Conservation (phyloP, 2,888 invertebrate species). For the Nudaria mundana region DNA sequence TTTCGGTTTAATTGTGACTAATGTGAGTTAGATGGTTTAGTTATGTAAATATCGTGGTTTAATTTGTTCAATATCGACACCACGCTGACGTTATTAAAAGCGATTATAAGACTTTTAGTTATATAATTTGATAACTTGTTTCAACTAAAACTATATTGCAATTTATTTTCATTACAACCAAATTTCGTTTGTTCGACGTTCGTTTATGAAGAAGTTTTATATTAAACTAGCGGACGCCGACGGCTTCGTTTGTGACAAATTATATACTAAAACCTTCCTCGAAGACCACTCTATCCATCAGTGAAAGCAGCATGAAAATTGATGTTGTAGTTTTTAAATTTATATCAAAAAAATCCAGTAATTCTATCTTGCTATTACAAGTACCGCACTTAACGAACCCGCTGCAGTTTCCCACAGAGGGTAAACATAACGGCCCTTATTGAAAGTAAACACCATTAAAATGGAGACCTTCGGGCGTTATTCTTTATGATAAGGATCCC, state of each 20-base stretch:
- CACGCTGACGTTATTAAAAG: too few relatives aligned
- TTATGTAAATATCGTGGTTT: slow-evolving; percentile 11
- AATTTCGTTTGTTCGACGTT: too few relatives aligned
- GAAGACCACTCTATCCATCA: too few relatives aligned
- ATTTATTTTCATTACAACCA: not conserved
- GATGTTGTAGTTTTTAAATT: too few relatives aligned
- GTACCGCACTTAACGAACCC: slow-evolving; percentile 20
- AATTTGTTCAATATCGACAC: not conserved
- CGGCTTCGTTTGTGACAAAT: too few relatives aligned
- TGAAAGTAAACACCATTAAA: slow-evolving; percentile 70
- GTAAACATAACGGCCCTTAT: slow-evolving; percentile 50
- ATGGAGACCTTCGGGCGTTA: slow-evolving; percentile 41
- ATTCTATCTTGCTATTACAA: not conserved
- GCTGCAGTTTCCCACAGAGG: slow-evolving; percentile 45
- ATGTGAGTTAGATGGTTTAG: slow-evolving; percentile 31
- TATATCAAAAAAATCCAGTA: not conserved
- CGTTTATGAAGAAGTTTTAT: too few relatives aligned
- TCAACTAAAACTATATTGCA: too few relatives aligned
- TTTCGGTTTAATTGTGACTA: slow-evolving; percentile 40
- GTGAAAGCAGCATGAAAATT: too few relatives aligned
- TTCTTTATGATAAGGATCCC: slow-evolving; percentile 35
- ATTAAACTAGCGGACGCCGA: too few relatives aligned
- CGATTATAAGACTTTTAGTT: too few relatives aligned
- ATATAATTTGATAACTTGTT: too few relatives aligned
- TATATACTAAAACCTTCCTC: too few relatives aligned